phyloP scores from a whole-genome alignment of 2,888 invertebrate species.

The Drosophila putrida region DNA sequence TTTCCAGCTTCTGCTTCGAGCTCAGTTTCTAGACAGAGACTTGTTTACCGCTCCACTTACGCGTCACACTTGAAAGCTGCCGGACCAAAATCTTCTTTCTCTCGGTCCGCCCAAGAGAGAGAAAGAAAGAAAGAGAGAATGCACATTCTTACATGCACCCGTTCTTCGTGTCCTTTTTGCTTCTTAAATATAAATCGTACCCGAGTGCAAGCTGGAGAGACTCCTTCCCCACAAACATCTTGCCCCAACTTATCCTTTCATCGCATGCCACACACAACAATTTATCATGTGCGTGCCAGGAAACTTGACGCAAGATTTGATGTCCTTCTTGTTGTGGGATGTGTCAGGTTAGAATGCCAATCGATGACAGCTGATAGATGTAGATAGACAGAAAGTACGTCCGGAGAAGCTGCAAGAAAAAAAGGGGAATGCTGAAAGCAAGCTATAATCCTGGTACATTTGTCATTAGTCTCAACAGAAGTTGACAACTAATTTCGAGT shows the following conservation, averaged over 20 bases:
- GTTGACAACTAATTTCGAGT: constrained; percentile 2
- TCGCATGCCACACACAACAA: constrained; percentile 62
- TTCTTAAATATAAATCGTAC: constrained; percentile 61
- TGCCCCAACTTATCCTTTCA: constrained; percentile 36
- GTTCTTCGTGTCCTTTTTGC: constrained; percentile 28
- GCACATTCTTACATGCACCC: constrained; percentile 9
- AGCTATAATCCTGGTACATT: not conserved
- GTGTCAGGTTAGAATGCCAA: constrained; percentile 56
- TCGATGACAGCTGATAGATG: constrained; percentile 51
- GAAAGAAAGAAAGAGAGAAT: not conserved
- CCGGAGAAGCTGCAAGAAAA: not conserved
- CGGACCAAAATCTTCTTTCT: constrained; percentile 50
- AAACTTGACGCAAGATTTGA: constrained; percentile 56
- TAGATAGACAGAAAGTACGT: not conserved
- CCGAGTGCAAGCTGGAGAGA: constrained; percentile 55
- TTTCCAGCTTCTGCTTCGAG: constrained; percentile 12
- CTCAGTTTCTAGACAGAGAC: constrained; percentile 32
- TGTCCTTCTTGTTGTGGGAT: constrained; percentile 40
- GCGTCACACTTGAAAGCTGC: constrained; percentile 62
- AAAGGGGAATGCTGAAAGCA: not conserved
- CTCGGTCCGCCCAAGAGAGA: constrained; percentile 1
- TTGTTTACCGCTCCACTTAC: constrained; percentile 79
- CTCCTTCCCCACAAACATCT: not conserved
- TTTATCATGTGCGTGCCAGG: constrained; percentile 71
- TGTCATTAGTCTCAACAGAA: constrained; percentile 7